A percentile compares a stretch with the other conserved stretches of the same genome.
Evolutionary conservation across 30 jellyfish, hydroid and myxozoan species (phyloP).

Genomic region (Turritopsis rubra): DNA sequence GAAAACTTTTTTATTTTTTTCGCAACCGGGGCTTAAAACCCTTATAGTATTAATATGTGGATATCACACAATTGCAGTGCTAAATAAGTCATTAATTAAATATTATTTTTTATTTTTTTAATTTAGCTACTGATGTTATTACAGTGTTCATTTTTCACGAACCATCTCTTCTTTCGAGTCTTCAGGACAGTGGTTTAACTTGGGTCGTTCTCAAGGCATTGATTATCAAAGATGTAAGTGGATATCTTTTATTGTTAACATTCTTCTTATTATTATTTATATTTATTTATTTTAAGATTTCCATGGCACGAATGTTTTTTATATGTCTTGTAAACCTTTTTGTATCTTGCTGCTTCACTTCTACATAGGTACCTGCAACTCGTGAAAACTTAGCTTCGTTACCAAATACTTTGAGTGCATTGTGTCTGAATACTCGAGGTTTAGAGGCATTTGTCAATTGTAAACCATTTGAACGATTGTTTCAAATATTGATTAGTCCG

Average conservation of each 20-base stretch:
- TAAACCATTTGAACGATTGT: constrained; percentile 83
- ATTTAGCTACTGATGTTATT: constrained; percentile 91
- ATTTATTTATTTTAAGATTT: too few species aligned
- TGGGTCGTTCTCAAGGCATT: constrained; percentile 84
- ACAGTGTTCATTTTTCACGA: constrained; percentile 92
- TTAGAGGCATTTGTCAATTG: constrained; percentile 80
- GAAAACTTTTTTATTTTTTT: too few species aligned
- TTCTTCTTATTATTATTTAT: background rate
- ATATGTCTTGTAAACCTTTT: too few species aligned
- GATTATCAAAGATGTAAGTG: constrained; percentile 82
- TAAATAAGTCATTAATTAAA: too few species aligned
- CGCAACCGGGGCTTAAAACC: too few species aligned
- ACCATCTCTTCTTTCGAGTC: constrained; percentile 88
- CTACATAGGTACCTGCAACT: constrained; percentile 86
- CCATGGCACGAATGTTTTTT: too few species aligned
- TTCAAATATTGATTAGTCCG: constrained; percentile 72
- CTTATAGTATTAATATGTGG: too few species aligned
- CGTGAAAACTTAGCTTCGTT: constrained; percentile 93
- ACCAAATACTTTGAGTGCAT: constrained; percentile 96
- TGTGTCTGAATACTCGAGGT: constrained; percentile 90
- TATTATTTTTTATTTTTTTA: background rate
- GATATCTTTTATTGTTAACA: background rate
- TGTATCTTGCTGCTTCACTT: background rate
- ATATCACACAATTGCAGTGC: too few species aligned
- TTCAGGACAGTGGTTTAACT: constrained; percentile 93